Conservation (phyloP, 2,888 invertebrate species). For the Leptarthrus brevirostris region DNA sequence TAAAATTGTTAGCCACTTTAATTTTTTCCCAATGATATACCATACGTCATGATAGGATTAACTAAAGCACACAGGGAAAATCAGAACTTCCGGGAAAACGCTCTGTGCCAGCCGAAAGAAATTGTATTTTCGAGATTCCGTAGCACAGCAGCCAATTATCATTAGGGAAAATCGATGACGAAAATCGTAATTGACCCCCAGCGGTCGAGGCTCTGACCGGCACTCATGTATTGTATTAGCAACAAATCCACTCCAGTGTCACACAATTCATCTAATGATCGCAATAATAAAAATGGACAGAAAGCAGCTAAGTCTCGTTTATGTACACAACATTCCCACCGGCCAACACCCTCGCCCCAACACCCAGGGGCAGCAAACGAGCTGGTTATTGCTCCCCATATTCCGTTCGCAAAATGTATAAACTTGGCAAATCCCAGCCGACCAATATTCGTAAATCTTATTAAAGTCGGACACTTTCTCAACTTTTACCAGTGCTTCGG, state of each 20-base stretch:
- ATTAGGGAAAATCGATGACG: background rate
- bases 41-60: too few relatives aligned
- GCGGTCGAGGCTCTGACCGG: background rate
- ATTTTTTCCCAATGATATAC: too few relatives aligned
- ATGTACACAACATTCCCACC: background rate
- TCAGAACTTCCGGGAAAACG: too few relatives aligned
- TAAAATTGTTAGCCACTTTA: too few relatives aligned
- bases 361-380: background rate
- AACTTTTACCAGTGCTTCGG: background rate
- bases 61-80: too few relatives aligned
- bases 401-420: background rate
- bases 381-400: slow-evolving; percentile 8
- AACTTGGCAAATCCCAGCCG: slow-evolving; percentile 19
- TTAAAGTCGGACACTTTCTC: slow-evolving; percentile 15
- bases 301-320: slow-evolving; percentile 11
- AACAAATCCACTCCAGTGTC: slow-evolving; percentile 6
- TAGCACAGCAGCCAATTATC: background rate
- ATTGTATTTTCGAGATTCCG: background rate
- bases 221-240: background rate
- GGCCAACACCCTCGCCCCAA: background rate
- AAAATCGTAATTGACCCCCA: slow-evolving; percentile 7
- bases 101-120: too few relatives aligned
- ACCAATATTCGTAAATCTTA: slow-evolving; percentile 34
- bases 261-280: slow-evolving; percentile 23
- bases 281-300: slow-evolving; percentile 26